phyloP scores from a whole-genome alignment of 1,140 invertebrate species.

The Eupeodes corollae region DNA sequence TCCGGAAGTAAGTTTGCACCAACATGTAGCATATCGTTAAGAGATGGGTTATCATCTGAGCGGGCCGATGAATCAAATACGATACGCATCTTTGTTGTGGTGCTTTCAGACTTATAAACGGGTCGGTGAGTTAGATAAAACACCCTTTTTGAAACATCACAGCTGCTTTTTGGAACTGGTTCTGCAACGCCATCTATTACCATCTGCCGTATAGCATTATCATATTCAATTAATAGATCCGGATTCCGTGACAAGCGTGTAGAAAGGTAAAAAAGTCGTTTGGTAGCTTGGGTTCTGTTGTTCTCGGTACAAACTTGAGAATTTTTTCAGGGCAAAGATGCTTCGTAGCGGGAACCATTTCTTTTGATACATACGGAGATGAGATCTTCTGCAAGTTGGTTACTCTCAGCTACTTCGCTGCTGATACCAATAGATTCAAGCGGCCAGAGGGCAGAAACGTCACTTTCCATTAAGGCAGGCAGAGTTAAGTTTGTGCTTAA shows the following conservation, averaged over 20 bases:
- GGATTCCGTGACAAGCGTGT: not conserved
- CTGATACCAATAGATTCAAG: constrained; percentile 1
- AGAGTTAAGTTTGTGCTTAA: not conserved
- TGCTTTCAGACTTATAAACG: constrained; percentile 26
- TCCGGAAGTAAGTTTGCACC: not conserved
- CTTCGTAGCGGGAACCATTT: not conserved
- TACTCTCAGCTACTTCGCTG: not conserved
- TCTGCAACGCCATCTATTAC: not conserved
- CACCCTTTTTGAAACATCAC: too few species aligned
- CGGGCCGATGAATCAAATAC: constrained; percentile 29
- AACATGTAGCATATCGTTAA: not conserved
- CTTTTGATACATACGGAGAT: not conserved
- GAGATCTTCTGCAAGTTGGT: not conserved
- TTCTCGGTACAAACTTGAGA: not conserved
- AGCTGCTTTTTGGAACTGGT: too few species aligned
- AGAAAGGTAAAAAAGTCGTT: not conserved
- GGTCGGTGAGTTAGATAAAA: constrained; percentile 23
- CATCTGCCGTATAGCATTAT: not conserved
- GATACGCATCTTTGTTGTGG: constrained; percentile 23
- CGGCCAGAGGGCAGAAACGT: not conserved
- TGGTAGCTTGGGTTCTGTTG: not conserved
- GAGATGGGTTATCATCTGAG: not conserved
- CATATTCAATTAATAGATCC: not conserved
- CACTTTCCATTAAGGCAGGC: not conserved
- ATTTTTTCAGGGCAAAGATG: not conserved